These are phyloP conservation scores for Leuciscus idus DNA, from an alignment of 2,113 vertebrate genomes.

Conservation along the genomic window DNA sequence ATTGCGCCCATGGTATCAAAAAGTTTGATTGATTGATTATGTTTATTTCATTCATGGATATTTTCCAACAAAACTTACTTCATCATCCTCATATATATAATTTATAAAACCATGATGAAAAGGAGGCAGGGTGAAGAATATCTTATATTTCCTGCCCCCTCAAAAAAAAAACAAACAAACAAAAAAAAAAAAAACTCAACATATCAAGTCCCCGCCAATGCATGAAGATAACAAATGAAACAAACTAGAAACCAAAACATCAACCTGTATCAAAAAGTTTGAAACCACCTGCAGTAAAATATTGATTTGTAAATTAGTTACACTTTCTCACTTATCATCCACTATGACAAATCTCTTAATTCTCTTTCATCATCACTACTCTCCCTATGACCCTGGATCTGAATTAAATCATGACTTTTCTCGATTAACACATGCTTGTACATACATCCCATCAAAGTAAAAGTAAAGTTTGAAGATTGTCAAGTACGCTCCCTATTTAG, in stretches of 20 bases:
- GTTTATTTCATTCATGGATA: no score
- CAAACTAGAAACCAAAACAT: no score
- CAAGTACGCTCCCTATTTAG: neutral
- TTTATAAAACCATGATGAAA: no score
- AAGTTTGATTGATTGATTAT: neutral
- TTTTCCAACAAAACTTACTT: no score
- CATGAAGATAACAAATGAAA: no score
- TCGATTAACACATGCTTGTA: neutral
- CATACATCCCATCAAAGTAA: neutral
- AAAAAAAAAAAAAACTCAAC: no score
- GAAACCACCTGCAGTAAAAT: neutral
- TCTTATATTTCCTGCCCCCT: no score
- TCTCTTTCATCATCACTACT: neutral
- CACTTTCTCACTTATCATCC: neutral
- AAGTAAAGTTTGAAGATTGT: neutral
- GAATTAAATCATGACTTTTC: neutral
- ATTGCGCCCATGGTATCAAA: neutral
- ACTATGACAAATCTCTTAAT: neutral
- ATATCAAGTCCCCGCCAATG: no score
- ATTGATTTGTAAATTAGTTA: neutral
- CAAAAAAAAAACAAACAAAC: no score
- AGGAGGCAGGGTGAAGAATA: no score
- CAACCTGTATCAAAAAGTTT: neutral
- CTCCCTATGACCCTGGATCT: neutral
- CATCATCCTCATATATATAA: no score